Evolutionary conservation across 1,140 invertebrate species (phyloP), one percentile per base, ranked within the genome.

Genomic region (Lordiphosa collinella): DNA sequence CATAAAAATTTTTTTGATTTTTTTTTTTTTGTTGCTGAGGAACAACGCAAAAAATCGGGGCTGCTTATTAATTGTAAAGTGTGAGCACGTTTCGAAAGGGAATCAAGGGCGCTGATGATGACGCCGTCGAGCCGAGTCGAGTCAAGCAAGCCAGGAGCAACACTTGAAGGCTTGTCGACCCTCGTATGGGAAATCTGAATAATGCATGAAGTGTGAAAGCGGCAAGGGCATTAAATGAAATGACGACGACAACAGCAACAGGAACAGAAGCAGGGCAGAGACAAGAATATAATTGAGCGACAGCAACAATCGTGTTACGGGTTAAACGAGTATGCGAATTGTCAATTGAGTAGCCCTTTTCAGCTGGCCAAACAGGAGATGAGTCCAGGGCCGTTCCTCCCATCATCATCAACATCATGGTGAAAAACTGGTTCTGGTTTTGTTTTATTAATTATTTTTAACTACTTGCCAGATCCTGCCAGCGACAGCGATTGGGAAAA

Each of bases 141-240:
- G 40, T 22, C 7, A 11, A n/a, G 5, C 18, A 31, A 12, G 41
- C 65, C 22, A 65, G 50, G 47, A 57, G 49, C 48, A 31, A 44
- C 58, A 61, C 75, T 82, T 63, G 76, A 82, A 36, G 60, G 38
- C 51, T 54, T 57, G 53, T 48, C 57, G 47, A 36, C 41, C 29
- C 40, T 57, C 71, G 78, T 82, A 75, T 82, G 78, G 72, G 78
- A 82, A 84, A 84, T 76, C 78, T 82, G 76, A 82, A 82, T 82
- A 82, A 82, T 82, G 76, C 78, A 84, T 84, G 56, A 84, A 84
- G 76, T 82, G 76, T 76, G 72, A 84, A 80, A 75, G 76, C 71
- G 66, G 76, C 76, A 69, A 73, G 74, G 74, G 74, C 69, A 79
- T 72, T 79, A 79, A 79, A 68, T 71, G 73, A 66, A 66, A 67